phyloP scores from a whole-genome alignment of 92 coral and sea anemone species.

The Desmophyllum pertusum region DNA sequence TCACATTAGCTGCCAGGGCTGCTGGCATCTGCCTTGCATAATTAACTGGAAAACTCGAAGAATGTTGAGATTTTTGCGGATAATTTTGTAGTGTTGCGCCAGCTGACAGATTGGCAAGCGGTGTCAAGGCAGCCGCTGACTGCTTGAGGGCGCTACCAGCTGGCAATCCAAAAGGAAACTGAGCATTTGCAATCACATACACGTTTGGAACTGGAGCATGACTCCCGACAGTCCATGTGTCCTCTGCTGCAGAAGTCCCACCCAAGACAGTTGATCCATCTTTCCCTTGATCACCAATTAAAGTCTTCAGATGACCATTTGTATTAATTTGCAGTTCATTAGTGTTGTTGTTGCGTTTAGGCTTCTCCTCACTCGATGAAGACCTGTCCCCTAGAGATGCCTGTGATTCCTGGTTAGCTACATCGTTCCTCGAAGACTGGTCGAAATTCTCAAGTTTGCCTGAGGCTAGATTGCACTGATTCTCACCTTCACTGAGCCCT shows the following conservation, averaged over 20 bases:
- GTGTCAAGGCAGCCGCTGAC: neutral
- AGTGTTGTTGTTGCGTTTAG: neutral
- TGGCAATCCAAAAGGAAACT: constrained; percentile 2
- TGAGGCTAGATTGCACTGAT: neutral
- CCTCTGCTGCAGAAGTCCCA: neutral
- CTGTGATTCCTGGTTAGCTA: neutral
- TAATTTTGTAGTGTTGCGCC: neutral
- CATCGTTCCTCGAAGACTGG: neutral
- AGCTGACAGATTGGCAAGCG: neutral
- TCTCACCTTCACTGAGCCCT: neutral
- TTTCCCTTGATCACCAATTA: neutral
- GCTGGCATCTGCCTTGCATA: neutral
- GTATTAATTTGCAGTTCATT: neutral
- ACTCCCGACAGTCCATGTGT: neutral
- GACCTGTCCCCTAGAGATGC: neutral
- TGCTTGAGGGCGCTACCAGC: neutral
- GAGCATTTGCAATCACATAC: constrained; percentile 6
- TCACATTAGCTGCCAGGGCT: neutral
- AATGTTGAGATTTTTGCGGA: neutral
- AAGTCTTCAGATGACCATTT: neutral
- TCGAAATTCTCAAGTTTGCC: neutral
- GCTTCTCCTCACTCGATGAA: neutral
- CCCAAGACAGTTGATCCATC: neutral
- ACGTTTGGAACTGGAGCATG: neutral
- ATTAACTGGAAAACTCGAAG: neutral